Base-by-base conservation (phyloP, 2,888 invertebrate species). In the Eupithecia vulgata region DNA sequence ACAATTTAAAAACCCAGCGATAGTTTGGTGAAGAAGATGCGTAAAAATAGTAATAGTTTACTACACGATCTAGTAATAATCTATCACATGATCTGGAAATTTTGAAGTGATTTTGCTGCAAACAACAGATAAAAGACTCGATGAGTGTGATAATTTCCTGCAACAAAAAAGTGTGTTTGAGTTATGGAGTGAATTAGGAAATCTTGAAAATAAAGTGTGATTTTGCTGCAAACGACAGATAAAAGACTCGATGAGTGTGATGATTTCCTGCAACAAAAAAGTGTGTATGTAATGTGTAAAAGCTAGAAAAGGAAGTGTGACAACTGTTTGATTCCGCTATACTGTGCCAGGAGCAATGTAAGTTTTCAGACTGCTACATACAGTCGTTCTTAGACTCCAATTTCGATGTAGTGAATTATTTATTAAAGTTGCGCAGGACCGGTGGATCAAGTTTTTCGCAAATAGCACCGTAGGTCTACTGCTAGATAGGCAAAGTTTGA, bases 331-430 rank as follows among this genome's bases (percentile, higher is more conserved):
- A 25, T 21, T 15, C 21, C 10, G 30, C 15, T 6, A 8, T 67
- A 45, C 67, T 64, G 72, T 67, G 72, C 17, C 13, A 82, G 81
- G 85, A 84, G 81, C 82, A 84, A 86, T 84, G 84, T 84, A 88
- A 90, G 85, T 90, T 90, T 80, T 78, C 84, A 87, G 87, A 88
- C 87, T 80, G 76, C 78, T 80, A 80, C 80, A 77, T 80, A 81
- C 80, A 75, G 77, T 74, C 78, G 78, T 83, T 84, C 82, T 86
- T 78, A 76, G 75, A 74, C 74, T 76, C 73, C 79, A 79, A 78
- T 79, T 76, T 71, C 71, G 74, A 73, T 69, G 71, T 74, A 74
- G 75, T 76, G 78, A 79, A 78, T 79, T 76, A 79, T 78, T 76
- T 77, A 76, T 74, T 75, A 75, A 78, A 78, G 78, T 76, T 78